phyloP scores from a whole-genome alignment of 1,140 invertebrate genomes.

The Leptinotarsa defecta region DNA sequence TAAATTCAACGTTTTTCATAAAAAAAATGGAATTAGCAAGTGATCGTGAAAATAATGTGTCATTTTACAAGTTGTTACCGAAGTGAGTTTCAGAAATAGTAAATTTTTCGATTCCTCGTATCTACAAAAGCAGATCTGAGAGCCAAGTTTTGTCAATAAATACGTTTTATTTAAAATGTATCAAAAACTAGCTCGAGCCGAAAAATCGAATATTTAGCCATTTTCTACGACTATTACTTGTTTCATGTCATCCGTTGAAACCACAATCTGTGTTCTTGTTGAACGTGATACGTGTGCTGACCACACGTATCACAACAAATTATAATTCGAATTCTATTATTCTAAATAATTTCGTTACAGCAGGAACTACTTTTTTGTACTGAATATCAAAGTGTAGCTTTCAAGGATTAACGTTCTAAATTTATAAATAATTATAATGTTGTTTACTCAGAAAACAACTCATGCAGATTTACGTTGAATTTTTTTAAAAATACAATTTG shows the following conservation, averaged over 20 bases:
- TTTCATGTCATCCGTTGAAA: too few species aligned
- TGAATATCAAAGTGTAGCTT: not conserved
- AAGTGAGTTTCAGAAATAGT: too few species aligned
- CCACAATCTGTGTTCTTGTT: too few species aligned
- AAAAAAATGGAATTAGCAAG: too few species aligned
- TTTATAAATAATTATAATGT: conserved; percentile 17
- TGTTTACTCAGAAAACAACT: conserved; percentile 9
- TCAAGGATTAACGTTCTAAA: conserved; percentile 8
- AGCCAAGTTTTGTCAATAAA: not conserved
- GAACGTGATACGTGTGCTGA: not conserved
- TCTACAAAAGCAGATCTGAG: not conserved
- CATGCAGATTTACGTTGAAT: not conserved
- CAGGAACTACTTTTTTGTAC: conserved; percentile 1
- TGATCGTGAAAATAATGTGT: too few species aligned
- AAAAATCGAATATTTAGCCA: not conserved
- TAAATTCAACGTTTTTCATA: too few species aligned
- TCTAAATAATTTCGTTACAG: not conserved
- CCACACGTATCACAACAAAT: not conserved
- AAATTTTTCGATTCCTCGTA: too few species aligned
- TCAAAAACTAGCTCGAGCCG: not conserved
- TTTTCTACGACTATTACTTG: not conserved
- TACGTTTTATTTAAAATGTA: not conserved
- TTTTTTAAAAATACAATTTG: conserved; percentile 14
- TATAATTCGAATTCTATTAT: not conserved
- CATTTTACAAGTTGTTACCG: too few species aligned